Conservation (phyloP, 2,113 vertebrate genomes). For the Podarcis raffonei region DNA sequence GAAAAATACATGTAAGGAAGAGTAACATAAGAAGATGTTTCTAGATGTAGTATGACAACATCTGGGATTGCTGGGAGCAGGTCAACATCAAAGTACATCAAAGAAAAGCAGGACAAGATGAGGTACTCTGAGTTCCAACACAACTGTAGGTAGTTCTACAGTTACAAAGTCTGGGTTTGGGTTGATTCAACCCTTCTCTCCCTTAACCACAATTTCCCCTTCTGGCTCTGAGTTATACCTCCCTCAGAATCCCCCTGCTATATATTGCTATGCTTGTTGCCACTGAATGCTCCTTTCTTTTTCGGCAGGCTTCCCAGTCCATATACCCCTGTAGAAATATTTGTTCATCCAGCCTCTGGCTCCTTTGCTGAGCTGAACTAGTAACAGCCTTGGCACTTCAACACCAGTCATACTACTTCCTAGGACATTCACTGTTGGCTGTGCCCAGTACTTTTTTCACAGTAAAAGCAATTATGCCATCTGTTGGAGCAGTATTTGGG, state of each 20-base stretch:
- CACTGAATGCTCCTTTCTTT: not conserved
- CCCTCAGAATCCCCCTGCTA: not conserved
- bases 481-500: too few relatives aligned
- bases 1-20: not conserved
- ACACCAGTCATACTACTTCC: too few relatives aligned
- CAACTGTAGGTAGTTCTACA: too few relatives aligned
- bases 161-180: not conserved
- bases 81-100: not conserved
- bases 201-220: not conserved
- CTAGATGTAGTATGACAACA: not conserved
- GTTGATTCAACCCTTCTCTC: not conserved
- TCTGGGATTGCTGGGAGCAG: not conserved
- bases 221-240: not conserved
- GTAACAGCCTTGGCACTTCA: too few relatives aligned
- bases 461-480: too few relatives aligned
- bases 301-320: not conserved
- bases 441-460: too few relatives aligned
- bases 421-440: too few relatives aligned
- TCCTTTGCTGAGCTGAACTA: too few relatives aligned
- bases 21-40: not conserved
- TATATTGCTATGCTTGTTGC: not conserved
- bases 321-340: too few relatives aligned
- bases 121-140: not conserved
- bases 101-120: not conserved
- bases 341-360: too few relatives aligned